Evolutionary conservation across 2,888 invertebrate genomes (phyloP).

Genomic region (Capitulum mitella): DNA sequence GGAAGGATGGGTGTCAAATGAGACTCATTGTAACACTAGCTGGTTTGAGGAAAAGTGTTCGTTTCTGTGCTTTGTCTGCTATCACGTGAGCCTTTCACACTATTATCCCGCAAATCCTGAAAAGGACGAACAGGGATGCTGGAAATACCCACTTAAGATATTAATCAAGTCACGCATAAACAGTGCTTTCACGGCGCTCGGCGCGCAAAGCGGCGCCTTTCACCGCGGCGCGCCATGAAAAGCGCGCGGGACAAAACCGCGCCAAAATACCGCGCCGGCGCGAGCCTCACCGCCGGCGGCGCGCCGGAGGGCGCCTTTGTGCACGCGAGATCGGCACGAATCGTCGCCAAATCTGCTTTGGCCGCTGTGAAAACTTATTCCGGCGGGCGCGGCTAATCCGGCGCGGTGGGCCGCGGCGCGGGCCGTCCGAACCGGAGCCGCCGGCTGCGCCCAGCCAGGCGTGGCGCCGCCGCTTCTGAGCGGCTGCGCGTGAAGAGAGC

Average conservation of each 20-base stretch:
- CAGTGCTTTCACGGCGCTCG: not conserved
- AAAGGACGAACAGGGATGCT: not conserved
- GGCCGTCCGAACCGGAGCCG: not conserved
- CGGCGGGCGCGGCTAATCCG: not conserved
- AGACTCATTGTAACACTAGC: no score
- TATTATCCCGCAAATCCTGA: not conserved
- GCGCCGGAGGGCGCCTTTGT: not conserved
- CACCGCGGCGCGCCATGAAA: not conserved
- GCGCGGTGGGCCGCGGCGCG: not conserved
- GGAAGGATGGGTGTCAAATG: no score
- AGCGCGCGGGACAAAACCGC: conserved; percentile 20
- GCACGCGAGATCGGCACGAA: not conserved
- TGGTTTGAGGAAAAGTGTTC: no score
- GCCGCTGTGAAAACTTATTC: conserved; percentile 23
- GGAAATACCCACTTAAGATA: conserved; percentile 20
- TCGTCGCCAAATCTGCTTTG: not conserved
- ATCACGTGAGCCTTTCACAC: not conserved
- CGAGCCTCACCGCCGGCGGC: not conserved
- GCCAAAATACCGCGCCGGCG: conserved; percentile 19
- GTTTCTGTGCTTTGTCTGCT: no score
- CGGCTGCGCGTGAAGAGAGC: not conserved
- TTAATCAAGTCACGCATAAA: conserved; percentile 19
- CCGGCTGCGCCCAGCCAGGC: not conserved
- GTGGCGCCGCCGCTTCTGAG: not conserved
- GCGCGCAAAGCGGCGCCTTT: conserved; percentile 1